Base-by-base conservation (phyloP, 1,140 invertebrate genomes). In the Drosophila gunungcola region DNA sequence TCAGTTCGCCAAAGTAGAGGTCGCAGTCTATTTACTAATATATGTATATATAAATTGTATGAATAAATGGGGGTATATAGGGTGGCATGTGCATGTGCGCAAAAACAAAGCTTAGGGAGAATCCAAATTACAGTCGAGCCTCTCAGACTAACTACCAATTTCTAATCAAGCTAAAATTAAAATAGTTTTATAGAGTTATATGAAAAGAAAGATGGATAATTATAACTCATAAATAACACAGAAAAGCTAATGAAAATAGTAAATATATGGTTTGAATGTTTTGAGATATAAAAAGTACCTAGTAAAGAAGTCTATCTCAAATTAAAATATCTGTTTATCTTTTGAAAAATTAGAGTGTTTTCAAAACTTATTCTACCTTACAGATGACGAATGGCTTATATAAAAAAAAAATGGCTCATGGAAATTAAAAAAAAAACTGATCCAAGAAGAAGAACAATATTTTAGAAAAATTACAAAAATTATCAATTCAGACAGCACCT, bases 1-100 rank as follows among this genome's bases (percentile, higher is more conserved):
- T 90, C 77, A 65, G 73, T 69, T 78, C 52, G 60, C 62, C 72
- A 85, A 85, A 81, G 82, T 86, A 75, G 78, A 75, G 77, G 85
- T 75, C 78, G 67, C 42, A 74, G 48, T 54, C 62, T 32, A 46
- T 45, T 9, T 21, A 45, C 25, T 6, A 6, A 12, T 32, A n/a
- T 32, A 27, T n/a, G 12, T 11, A 39, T 16, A 43, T 16, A 41
- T 6, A 43, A 62, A 34, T 41, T 32, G 34, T 16, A 43, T 29
- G 41, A 5, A 39, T 68, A 34, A 41, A 34, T 73, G 16, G 36
- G 25, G 41, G 43, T 62, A 54, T n/a, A 51, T 49, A 25, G 34
- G 32, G 62, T 48, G 46, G 53, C 65, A 55, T 56, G 68, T 68
- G 54, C 63, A 78, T 69, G 67, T 74, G 51, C 57, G 52, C 36